Evolutionary conservation across 2,113 vertebrate species (phyloP), one percentile per base, ranked within the genome.

Genomic region (Protobothrops flavoviridis): DNA sequence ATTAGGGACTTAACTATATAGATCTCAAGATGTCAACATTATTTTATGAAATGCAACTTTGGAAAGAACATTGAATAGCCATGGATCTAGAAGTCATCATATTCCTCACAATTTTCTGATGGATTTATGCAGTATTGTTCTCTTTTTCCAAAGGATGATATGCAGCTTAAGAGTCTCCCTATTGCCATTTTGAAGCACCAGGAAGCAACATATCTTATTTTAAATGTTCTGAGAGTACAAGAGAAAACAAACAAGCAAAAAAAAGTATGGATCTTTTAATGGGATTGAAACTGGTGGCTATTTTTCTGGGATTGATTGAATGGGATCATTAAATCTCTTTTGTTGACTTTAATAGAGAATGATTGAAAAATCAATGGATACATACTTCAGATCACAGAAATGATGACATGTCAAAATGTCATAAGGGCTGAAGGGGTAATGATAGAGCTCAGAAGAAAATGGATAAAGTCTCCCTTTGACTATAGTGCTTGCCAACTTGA

Each of bases 381-480:
- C 95, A 96, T 97, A 93, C 94, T 95, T 97, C 89, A 96, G 95
- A 97, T 97, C 94, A 97, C 96, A 95, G 95, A 97, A 97, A 96
- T 96, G 94, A 96, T 96, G 95, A 95, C 96, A 96, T 96, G 96
- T 97, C 97, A 98, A 97, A 97, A 96, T 97, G 97, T 97, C 97
- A 97, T 39, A 96, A 93, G 92, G 94, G 39, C 87, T 96, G 97
- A 98, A 96, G 96, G 94, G 94, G 95, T 97, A 98, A 98, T 97
- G 94, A 97, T 91, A 97, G 95, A 96, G 93, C 87, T 39, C 33
- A 81, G 59, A 94, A 96, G 96, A 96, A 97, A 96, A 91, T 93
- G 48, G 43, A 94, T 95, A 74, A 97, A 96, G 95, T 96, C 96
- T 96, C 93, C 94, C 48, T 96, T 96, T 97, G 96, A 94, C 92